Evolutionary conservation across 2,797 vertebrate genomes (phyloP).

Genomic region (Fratercula arctica): DNA sequence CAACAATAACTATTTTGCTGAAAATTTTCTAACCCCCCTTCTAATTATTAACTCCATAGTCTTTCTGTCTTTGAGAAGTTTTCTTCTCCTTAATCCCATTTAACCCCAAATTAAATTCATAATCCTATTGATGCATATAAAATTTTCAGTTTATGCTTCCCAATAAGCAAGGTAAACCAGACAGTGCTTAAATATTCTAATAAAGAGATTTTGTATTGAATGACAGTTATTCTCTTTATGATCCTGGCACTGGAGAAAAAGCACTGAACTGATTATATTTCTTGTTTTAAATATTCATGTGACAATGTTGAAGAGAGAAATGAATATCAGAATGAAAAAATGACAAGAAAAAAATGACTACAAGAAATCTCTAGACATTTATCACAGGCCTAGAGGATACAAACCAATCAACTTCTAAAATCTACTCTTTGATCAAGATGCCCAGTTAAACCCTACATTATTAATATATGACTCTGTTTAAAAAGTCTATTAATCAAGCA

Average conservation of each 20-base stretch:
- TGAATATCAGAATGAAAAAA: constrained; percentile 67
- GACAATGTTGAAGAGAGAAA: constrained; percentile 71
- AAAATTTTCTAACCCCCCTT: neutral
- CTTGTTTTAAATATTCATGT: constrained; percentile 75
- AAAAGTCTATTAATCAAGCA: constrained; percentile 75
- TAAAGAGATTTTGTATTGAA: constrained; percentile 57
- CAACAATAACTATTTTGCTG: neutral
- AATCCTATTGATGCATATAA: neutral
- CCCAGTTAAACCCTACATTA: constrained; percentile 73
- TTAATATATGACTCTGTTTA: constrained; percentile 75
- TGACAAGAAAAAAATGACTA: constrained; percentile 58
- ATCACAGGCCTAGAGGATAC: constrained; percentile 71
- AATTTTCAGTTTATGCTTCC: neutral
- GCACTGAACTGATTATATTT: constrained; percentile 66
- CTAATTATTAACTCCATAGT: neutral
- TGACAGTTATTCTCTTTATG: constrained; percentile 60
- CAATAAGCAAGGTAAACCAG: constrained; percentile 34
- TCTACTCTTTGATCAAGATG: constrained; percentile 68
- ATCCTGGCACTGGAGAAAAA: constrained; percentile 58
- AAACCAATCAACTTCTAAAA: constrained; percentile 73
- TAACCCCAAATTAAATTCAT: neutral
- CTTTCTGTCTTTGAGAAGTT: neutral
- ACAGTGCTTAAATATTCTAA: constrained; percentile 57
- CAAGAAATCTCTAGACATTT: constrained; percentile 71
- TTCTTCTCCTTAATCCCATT: constrained; percentile 15